These are phyloP conservation scores for Orbicella faveolata DNA, from an alignment of 64 coral and sea anemone genomes.

Conservation along the genomic window DNA sequence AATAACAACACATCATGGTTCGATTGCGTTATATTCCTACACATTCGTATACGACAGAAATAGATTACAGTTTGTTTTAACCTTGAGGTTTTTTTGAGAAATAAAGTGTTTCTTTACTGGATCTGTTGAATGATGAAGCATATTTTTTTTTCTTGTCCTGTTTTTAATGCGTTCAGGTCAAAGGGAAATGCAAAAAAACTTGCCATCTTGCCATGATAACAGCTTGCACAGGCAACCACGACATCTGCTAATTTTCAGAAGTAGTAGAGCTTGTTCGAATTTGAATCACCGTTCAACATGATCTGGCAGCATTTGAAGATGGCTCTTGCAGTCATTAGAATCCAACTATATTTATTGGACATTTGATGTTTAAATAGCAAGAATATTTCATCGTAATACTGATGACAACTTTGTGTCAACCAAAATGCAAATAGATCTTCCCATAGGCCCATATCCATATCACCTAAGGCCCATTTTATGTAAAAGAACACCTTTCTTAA, in stretches of 20 bases:
- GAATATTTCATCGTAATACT: conserved; percentile 36
- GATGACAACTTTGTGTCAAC: background rate
- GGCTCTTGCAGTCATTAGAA: conserved; percentile 10
- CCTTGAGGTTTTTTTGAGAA: background rate
- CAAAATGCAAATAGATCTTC: conserved; percentile 26
- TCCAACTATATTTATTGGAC: conserved; percentile 9
- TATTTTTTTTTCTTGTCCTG: background rate
- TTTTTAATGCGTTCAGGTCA: background rate
- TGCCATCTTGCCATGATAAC: background rate
- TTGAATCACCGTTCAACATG: background rate
- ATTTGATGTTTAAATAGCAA: conserved; percentile 44
- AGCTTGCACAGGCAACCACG: background rate
- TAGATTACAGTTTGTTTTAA: background rate
- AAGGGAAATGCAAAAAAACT: background rate
- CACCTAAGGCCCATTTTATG: background rate
- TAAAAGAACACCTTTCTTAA: conserved; percentile 1
- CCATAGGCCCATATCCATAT: background rate
- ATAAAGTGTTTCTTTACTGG: background rate
- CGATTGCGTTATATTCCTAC: background rate
- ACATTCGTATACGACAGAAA: background rate
- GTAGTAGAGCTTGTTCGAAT: background rate
- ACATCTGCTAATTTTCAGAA: conserved; percentile 7
- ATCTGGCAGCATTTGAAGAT: background rate
- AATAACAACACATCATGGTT: background rate
- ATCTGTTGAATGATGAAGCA: background rate